A percentile compares a stretch with the other conserved stretches of the same genome.
Evolutionary conservation across 2,113 vertebrate species (phyloP).

Genomic region (Poecilia latipinna): DNA sequence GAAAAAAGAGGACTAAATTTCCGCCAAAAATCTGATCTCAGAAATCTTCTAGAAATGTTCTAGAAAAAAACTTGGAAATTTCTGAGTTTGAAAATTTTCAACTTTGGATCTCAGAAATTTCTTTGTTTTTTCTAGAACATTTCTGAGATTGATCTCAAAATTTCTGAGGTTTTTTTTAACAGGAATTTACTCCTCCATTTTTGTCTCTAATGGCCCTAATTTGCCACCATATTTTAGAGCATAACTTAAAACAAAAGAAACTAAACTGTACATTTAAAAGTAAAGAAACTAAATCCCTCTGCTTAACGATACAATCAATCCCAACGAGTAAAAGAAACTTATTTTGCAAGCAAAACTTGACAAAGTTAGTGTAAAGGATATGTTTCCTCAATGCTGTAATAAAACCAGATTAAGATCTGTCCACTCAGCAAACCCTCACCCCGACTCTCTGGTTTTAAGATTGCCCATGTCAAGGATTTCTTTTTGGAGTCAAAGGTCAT

Average conservation of each 20-base stretch:
- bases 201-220: no score
- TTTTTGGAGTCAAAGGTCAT: slow-evolving; percentile 59
- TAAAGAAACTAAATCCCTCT: neutral
- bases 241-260: neutral
- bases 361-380: neutral
- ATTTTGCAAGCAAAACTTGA: neutral
- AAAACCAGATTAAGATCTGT: slow-evolving; percentile 31
- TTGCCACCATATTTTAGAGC: neutral
- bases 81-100: no score
- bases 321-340: neutral
- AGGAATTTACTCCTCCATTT: no score
- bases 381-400: neutral
- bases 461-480: slow-evolving; percentile 17
- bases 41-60: no score
- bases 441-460: slow-evolving; percentile 32
- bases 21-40: no score
- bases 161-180: no score
- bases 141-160: no score
- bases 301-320: neutral
- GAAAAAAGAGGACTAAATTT: no score
- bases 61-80: no score
- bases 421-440: slow-evolving; percentile 4
- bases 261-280: neutral
- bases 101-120: no score
- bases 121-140: no score